Evolutionary conservation across 1,140 invertebrate genomes (phyloP).

Genomic region (Drosophila varians): DNA sequence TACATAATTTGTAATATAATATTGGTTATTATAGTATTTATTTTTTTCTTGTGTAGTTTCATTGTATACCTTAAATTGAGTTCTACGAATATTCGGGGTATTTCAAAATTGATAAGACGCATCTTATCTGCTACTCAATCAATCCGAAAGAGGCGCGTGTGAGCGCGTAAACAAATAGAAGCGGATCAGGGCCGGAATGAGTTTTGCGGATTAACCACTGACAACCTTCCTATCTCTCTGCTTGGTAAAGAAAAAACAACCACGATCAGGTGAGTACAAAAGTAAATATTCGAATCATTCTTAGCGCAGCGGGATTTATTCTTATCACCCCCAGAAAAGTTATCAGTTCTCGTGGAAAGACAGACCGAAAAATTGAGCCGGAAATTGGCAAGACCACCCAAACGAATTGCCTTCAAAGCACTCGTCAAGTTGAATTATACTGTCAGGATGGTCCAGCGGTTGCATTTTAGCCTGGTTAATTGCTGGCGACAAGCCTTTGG

Average conservation of each 20-base stretch:
- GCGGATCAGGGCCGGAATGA: conserved; percentile 29
- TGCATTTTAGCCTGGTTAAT: conserved; percentile 54
- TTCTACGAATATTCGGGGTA: conserved; percentile 30
- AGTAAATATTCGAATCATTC: conserved; percentile 14
- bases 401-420: conserved; percentile 60
- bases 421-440: conserved; percentile 59
- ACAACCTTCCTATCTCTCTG: not conserved
- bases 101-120: conserved; percentile 17
- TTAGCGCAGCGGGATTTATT: conserved; percentile 18
- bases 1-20: not conserved
- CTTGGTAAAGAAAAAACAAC: not conserved
- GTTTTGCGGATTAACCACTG: conserved; percentile 16
- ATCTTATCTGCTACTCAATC: conserved; percentile 30
- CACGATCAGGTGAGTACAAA: conserved; percentile 21
- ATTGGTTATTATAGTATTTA: not conserved
- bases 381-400: conserved; percentile 47
- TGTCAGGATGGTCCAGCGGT: conserved; percentile 45
- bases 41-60: not conserved
- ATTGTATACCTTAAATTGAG: conserved; percentile 28
- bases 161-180: conserved; percentile 30
- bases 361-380: conserved; percentile 19
- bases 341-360: conserved; percentile 3
- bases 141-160: conserved; percentile 36
- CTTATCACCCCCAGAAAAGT: conserved; percentile 18
- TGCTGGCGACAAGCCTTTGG: conserved; percentile 76